phyloP scores from a whole-genome alignment of 2,888 invertebrate species.

The Onchidella celtica region DNA sequence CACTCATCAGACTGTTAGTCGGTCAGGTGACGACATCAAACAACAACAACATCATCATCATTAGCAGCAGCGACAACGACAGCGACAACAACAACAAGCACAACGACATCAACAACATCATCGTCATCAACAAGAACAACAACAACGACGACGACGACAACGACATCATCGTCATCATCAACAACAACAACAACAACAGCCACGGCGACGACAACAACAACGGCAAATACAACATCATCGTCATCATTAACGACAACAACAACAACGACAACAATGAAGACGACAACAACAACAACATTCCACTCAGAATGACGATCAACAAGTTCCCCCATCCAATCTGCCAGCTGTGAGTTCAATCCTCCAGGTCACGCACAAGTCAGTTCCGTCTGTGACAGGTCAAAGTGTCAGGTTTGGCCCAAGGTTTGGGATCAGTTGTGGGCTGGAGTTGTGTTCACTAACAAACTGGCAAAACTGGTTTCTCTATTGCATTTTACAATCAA shows the following conservation, averaged over 20 bases:
- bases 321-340: no score
- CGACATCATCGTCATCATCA: background rate
- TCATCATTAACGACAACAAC: slow-evolving; percentile 8
- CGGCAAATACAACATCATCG: background rate
- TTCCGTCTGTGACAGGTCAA: no score
- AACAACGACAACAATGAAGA: background rate
- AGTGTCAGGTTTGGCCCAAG: no score
- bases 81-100: slow-evolving; percentile 27
- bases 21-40: no score
- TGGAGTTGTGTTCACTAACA: no score
- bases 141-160: slow-evolving; percentile 3
- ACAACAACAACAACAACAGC: background rate
- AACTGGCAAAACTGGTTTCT: no score
- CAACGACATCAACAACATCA: slow-evolving; percentile 13
- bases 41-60: slow-evolving; percentile 6
- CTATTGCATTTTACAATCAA: no score
- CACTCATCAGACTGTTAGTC: no score
- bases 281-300: background rate
- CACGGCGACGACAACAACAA: background rate
- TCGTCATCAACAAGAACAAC: background rate
- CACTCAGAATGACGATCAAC: background rate
- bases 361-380: no score
- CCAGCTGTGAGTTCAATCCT: no score
- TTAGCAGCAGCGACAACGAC: slow-evolving; percentile 9
- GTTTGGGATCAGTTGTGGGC: no score